phyloP scores from a whole-genome alignment of 2,888 invertebrate genomes.

The Panzeria rudis region DNA sequence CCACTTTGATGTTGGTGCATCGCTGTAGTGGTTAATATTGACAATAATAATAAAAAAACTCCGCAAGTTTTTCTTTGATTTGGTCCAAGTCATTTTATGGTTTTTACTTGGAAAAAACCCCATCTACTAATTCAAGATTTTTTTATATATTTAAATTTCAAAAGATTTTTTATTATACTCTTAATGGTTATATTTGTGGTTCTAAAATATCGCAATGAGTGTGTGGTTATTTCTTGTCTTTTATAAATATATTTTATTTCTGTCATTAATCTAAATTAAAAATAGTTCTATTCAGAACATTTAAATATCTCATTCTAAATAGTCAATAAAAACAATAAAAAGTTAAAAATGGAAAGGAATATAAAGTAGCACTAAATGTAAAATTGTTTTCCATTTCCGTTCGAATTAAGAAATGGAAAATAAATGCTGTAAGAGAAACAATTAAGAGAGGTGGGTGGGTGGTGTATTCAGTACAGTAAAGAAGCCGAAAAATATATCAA shows the following conservation, averaged over 20 bases:
- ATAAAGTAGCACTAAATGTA: not conserved
- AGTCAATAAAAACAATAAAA: not conserved
- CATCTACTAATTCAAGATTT: slow-evolving; percentile 5
- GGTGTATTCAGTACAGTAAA: too few relatives aligned
- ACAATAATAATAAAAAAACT: not conserved
- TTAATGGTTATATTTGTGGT: slow-evolving; percentile 37
- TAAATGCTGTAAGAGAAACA: slow-evolving; percentile 1
- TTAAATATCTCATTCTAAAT: not conserved
- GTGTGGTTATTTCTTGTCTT: slow-evolving; percentile 41
- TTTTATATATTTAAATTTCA: not conserved
- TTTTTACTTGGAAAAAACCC: not conserved
- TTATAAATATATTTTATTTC: slow-evolving; percentile 28
- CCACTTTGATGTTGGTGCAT: not conserved
- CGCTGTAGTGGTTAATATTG: not conserved
- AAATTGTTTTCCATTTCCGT: slow-evolving; percentile 44
- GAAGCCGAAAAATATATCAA: too few relatives aligned
- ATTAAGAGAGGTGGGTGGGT: not conserved
- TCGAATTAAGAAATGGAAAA: slow-evolving; percentile 1
- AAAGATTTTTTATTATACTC: slow-evolving; percentile 19
- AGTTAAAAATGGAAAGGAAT: not conserved
- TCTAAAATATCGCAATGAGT: slow-evolving; percentile 1
- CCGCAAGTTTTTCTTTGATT: not conserved
- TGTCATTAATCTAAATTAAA: slow-evolving; percentile 8
- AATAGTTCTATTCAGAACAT: not conserved
- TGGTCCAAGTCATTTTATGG: not conserved